A percentile compares a stretch with the other conserved stretches of the same genome.
Conservation (phyloP, 1,140 invertebrate species). For the Apis florea region DNA sequence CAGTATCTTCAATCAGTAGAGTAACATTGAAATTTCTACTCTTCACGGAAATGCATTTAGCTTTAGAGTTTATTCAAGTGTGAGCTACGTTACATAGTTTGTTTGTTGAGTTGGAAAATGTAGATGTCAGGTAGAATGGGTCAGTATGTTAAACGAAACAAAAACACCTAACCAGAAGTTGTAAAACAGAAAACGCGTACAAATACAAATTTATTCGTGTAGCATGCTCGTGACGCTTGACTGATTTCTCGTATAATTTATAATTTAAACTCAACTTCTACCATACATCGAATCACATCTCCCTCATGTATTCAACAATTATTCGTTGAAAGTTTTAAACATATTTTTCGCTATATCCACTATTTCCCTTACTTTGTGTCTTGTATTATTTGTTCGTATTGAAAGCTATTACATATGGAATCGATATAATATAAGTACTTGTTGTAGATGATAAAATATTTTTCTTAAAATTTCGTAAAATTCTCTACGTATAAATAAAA, state of each 20-base stretch:
- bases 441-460: no score
- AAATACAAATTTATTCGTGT: not conserved
- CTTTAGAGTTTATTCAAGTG: not conserved
- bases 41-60: not conserved
- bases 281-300: not conserved
- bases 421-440: no score
- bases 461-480: no score
- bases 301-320: not conserved
- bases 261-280: not conserved
- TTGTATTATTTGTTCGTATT: no score
- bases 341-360: not conserved
- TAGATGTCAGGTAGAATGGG: not conserved
- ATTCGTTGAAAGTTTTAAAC: not conserved
- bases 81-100: not conserved
- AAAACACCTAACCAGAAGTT: not conserved
- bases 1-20: not conserved
- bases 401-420: no score
- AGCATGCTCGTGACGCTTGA: not conserved
- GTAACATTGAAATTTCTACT: not conserved
- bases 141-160: not conserved
- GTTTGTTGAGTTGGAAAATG: not conserved
- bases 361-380: no score
- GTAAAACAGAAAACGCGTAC: slow-evolving; percentile 6
- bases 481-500: no score
- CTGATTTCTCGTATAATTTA: not conserved